phyloP scores from a whole-genome alignment of 1,140 invertebrate genomes.

The Brachionus asplanchnoidis region DNA sequence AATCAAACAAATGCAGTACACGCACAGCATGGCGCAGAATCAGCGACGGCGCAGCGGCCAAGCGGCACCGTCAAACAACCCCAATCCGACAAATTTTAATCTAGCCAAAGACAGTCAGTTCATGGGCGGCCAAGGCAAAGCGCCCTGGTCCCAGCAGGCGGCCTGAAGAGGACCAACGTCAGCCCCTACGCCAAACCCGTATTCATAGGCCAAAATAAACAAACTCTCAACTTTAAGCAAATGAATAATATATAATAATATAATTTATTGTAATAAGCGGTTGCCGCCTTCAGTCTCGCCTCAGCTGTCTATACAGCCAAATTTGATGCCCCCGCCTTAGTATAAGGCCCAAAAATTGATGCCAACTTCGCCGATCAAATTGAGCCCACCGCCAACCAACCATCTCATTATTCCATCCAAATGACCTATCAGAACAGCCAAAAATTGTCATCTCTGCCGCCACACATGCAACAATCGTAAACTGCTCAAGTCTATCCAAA shows the following conservation, averaged over 20 bases:
- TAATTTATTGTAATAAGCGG: too few species aligned
- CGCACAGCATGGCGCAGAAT: background rate
- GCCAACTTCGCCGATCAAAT: background rate
- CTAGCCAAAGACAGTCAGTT: background rate
- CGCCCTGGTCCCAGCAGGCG: background rate
- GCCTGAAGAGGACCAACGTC: background rate
- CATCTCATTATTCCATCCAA: background rate
- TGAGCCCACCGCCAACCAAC: background rate
- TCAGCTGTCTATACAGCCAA: background rate
- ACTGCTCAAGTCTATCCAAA: background rate
- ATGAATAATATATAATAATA: too few species aligned
- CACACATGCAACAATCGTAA: slow-evolving; percentile 1
- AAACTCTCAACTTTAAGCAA: background rate
- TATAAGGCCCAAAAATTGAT: background rate
- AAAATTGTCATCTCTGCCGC: background rate
- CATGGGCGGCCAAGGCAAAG: background rate
- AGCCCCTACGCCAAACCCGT: background rate
- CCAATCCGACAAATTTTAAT: background rate
- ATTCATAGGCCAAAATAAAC: background rate
- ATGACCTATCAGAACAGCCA: background rate
- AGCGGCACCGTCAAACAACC: background rate
- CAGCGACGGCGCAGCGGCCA: background rate
- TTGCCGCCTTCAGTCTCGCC: background rate
- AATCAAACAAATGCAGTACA: background rate
- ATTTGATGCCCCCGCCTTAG: background rate